A percentile compares a stretch with the other conserved stretches of the same genome.
These are phyloP conservation scores for Leptodactylus fallax DNA, from an alignment of 2,797 vertebrate genomes.

Conservation along the genomic window DNA sequence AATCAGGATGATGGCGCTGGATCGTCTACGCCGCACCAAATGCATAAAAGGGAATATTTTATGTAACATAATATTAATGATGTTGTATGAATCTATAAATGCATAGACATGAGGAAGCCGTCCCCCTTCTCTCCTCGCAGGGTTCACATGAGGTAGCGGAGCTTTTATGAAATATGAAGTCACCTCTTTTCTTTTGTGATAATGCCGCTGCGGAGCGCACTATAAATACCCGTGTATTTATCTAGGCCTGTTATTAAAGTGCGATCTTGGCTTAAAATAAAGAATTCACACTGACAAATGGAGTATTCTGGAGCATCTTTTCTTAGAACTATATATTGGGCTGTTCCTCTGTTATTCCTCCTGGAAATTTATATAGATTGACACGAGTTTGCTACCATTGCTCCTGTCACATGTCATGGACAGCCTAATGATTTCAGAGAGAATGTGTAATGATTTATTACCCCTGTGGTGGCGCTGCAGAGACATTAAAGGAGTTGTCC, in stretches of 20 bases:
- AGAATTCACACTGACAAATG: background rate
- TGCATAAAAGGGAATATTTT: slow-evolving; percentile 28
- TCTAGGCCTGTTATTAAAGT: background rate
- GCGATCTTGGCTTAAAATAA: background rate
- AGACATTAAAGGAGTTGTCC: no score
- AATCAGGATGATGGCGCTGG: background rate
- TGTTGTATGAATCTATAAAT: background rate
- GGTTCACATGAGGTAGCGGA: slow-evolving; percentile 23
- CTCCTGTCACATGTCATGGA: no score
- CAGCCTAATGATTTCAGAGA: no score
- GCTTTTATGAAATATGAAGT: background rate
- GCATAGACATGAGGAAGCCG: background rate
- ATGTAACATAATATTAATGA: background rate
- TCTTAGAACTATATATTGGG: no score
- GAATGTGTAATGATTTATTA: no score
- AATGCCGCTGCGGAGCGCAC: background rate
- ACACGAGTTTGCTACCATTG: no score
- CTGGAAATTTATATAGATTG: no score
- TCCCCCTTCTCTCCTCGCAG: background rate
- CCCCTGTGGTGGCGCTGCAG: no score
- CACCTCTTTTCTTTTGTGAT: background rate
- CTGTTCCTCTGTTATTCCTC: no score
- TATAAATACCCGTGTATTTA: slow-evolving; percentile 7
- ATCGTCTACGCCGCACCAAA: background rate
- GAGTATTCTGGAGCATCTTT: no score